These are phyloP conservation scores for Archips xylosteana DNA, from an alignment of 2,888 invertebrate species.

Conservation along the genomic window DNA sequence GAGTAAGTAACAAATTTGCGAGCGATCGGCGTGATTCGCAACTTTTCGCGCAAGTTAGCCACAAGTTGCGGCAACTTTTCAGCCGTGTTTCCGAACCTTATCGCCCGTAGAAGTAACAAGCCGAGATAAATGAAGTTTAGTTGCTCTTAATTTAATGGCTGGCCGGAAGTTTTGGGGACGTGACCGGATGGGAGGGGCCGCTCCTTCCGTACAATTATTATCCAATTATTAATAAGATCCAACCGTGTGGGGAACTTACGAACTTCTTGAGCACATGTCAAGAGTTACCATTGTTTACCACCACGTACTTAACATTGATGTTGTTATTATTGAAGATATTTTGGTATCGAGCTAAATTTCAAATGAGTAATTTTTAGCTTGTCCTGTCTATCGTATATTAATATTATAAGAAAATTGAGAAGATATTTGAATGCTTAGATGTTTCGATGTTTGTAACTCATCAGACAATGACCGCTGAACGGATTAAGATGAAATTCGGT, in stretches of 20 bases:
- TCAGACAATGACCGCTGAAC: too few species aligned
- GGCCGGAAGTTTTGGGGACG: conserved; percentile 76
- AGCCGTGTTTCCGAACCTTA: conserved; percentile 79
- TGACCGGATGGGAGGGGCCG: conserved; percentile 67
- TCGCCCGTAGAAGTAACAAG: conserved; percentile 80
- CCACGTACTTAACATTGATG: not conserved
- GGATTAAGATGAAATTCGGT: too few species aligned
- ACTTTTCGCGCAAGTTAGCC: conserved; percentile 73
- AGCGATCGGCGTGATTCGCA: conserved; percentile 81
- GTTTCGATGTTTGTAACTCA: too few species aligned
- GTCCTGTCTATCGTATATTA: too few species aligned
- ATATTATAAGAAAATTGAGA: too few species aligned
- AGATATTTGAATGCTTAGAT: too few species aligned
- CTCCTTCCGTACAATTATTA: conserved; percentile 67
- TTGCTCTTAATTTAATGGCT: conserved; percentile 83
- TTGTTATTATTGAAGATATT: conserved; percentile 3
- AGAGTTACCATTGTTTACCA: conserved; percentile 21
- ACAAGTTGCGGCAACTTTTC: conserved; percentile 71
- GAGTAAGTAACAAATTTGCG: conserved; percentile 80
- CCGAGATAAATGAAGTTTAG: conserved; percentile 83
- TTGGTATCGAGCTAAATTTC: not conserved
- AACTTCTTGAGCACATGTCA: conserved; percentile 31
- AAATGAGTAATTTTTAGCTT: not conserved
- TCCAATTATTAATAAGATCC: conserved; percentile 60
- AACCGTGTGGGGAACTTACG: conserved; percentile 37